phyloP scores from a whole-genome alignment of 64 coral and sea anemone genomes.

The Dendronephthya gigantea region DNA sequence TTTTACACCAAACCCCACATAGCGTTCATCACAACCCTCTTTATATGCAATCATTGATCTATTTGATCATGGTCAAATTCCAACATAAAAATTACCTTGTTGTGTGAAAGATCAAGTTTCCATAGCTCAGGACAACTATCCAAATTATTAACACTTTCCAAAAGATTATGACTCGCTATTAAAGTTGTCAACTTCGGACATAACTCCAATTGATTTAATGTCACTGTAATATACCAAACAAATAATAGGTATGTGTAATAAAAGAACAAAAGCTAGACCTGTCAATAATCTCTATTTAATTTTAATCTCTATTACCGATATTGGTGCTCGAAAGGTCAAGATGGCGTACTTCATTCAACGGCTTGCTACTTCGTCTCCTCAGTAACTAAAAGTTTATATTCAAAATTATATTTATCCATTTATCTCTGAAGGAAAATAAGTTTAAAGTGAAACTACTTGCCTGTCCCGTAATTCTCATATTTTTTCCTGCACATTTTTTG shows the following conservation, averaged over 20 bases:
- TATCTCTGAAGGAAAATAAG: constrained; percentile 1
- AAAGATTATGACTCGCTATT: constrained; percentile 52
- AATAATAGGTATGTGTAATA: background rate
- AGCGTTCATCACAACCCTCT: too few species aligned
- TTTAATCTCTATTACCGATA: constrained; percentile 45
- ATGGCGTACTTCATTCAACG: constrained; percentile 61
- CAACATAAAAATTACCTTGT: constrained; percentile 53
- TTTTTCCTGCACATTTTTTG: background rate
- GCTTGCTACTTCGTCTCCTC: constrained; percentile 54
- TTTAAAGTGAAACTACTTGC: constrained; percentile 25
- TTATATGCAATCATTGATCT: too few species aligned
- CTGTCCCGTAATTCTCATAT: constrained; percentile 79
- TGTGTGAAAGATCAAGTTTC: constrained; percentile 94
- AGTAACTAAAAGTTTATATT: constrained; percentile 46
- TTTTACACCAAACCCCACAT: too few species aligned
- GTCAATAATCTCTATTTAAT: too few species aligned
- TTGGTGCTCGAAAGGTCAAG: constrained; percentile 85
- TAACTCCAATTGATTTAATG: constrained; percentile 62
- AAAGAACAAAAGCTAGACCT: too few species aligned
- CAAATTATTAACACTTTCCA: constrained; percentile 69
- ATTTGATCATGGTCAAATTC: too few species aligned
- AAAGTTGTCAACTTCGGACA: constrained; percentile 73
- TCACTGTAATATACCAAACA: constrained; percentile 43
- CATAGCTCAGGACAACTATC: constrained; percentile 74
- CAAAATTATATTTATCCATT: constrained; percentile 11